A percentile compares a stretch with the other conserved stretches of the same genome.
phyloP scores from a whole-genome alignment of 2,888 invertebrate genomes.

The Abscondita cerata region DNA sequence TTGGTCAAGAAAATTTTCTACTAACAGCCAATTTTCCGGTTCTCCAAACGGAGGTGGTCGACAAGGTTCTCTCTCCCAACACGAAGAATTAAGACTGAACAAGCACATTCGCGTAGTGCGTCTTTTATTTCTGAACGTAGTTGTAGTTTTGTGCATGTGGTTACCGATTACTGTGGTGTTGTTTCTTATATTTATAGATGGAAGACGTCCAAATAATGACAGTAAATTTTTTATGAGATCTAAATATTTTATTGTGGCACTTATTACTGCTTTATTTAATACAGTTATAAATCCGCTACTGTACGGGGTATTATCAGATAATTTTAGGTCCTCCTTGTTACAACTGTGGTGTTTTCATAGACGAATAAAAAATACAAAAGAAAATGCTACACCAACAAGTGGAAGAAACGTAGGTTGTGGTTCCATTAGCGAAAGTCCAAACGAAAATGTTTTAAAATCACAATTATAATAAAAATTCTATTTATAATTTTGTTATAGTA shows the following conservation, averaged over 20 bases:
- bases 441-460: conserved; percentile 36
- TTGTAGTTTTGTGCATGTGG: conserved; percentile 66
- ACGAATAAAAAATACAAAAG: conserved; percentile 33
- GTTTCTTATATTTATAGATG: conserved; percentile 64
- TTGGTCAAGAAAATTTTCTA: conserved; percentile 59
- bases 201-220: conserved; percentile 60
- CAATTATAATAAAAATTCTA: background rate
- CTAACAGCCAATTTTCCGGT: conserved; percentile 50
- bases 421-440: conserved; percentile 49
- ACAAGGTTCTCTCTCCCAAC: conserved; percentile 60
- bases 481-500: background rate
- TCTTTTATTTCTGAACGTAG: conserved; percentile 62
- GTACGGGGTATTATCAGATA: conserved; percentile 64
- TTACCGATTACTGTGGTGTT: conserved; percentile 63
- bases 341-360: conserved; percentile 54
- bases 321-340: conserved; percentile 60
- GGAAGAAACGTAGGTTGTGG: conserved; percentile 45
- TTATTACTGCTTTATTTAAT: conserved; percentile 62
- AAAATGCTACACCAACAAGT: conserved; percentile 49
- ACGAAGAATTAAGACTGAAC: conserved; percentile 61
- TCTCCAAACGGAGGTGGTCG: conserved; percentile 48
- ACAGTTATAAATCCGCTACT: conserved; percentile 65
- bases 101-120: conserved; percentile 64
- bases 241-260: conserved; percentile 62
- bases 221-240: conserved; percentile 62